Evolutionary conservation across 2,113 vertebrate genomes (phyloP).

Genomic region (Isichthys henryi): DNA sequence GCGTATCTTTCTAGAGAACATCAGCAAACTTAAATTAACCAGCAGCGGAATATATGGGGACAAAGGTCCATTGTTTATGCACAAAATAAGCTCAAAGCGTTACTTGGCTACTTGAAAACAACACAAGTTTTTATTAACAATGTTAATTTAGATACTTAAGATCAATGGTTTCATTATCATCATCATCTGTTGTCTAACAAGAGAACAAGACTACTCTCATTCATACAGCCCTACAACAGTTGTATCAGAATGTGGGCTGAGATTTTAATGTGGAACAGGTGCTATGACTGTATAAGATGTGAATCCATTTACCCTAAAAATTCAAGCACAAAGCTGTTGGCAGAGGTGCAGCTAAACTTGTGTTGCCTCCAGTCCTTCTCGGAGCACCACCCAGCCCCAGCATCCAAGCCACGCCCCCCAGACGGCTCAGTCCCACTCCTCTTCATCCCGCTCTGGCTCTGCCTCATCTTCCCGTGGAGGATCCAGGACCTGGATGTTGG

Average conservation of each 20-base stretch:
- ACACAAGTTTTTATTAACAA: neutral
- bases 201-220: neutral
- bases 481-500: constrained; percentile 91
- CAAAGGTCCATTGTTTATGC: too few species aligned
- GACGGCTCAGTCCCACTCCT: constrained; percentile 70
- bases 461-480: constrained; percentile 60
- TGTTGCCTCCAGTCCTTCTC: neutral
- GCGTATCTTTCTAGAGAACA: neutral
- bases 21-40: neutral
- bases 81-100: neutral
- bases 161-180: neutral
- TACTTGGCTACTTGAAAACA: neutral
- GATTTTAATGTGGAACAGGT: neutral
- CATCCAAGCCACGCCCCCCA: neutral
- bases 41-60: neutral
- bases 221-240: neutral
- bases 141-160: neutral
- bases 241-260: neutral
- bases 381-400: neutral
- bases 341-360: neutral
- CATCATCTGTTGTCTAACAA: neutral
- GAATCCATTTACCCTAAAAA: neutral
- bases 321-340: neutral
- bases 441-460: constrained; percentile 69
- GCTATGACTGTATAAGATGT: neutral